phyloP scores from a whole-genome alignment of 2,888 invertebrate genomes.

The Drosophila mimica region DNA sequence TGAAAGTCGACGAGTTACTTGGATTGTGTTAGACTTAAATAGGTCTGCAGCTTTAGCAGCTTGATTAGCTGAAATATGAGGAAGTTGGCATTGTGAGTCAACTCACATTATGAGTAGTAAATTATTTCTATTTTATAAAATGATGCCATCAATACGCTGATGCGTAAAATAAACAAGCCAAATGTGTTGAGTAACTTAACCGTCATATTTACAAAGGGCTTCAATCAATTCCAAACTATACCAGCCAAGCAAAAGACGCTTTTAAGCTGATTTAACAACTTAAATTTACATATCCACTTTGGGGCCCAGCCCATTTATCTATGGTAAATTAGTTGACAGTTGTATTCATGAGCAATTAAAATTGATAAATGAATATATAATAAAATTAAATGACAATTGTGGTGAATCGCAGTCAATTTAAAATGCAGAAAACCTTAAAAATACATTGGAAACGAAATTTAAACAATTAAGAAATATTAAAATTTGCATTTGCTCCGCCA shows the following conservation, averaged over 20 bases:
- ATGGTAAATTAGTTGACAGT: constrained; percentile 7
- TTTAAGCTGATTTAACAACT: constrained; percentile 12
- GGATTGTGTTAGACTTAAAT: background rate
- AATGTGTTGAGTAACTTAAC: constrained; percentile 14
- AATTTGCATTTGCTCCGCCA: constrained; percentile 27
- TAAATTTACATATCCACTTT: constrained; percentile 38
- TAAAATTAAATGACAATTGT: constrained; percentile 7
- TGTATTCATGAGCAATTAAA: constrained; percentile 9
- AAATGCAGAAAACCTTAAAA: constrained; percentile 36
- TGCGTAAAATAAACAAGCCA: constrained; percentile 1
- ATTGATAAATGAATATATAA: background rate
- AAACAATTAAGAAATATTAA: constrained; percentile 42
- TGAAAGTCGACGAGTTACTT: background rate
- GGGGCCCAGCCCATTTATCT: constrained; percentile 12
- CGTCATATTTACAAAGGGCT: constrained; percentile 10
- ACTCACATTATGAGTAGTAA: background rate
- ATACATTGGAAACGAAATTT: constrained; percentile 20
- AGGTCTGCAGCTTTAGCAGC: constrained; percentile 11
- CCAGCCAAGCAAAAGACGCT: constrained; percentile 31
- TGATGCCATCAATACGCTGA: constrained; percentile 22
- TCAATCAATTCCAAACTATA: constrained; percentile 27
- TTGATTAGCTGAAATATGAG: constrained; percentile 24
- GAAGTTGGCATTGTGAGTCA: background rate
- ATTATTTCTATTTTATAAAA: background rate
- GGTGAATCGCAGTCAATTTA: constrained; percentile 10